These are phyloP conservation scores for Mechanitis messenoides DNA, from an alignment of 2,888 invertebrate genomes.

Conservation along the genomic window DNA sequence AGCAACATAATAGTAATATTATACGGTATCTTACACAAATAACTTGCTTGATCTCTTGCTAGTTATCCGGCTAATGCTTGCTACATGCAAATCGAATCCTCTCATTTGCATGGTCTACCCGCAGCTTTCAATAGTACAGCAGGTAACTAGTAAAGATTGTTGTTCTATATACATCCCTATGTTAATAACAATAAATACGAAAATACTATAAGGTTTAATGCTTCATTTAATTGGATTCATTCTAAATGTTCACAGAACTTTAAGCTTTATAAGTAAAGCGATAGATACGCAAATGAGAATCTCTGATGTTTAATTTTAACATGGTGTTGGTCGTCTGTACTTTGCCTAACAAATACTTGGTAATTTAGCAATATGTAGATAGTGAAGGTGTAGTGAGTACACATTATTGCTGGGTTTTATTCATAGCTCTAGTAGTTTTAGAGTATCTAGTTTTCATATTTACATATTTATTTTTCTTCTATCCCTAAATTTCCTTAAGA, in stretches of 20 bases:
- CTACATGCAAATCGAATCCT: conserved; percentile 33
- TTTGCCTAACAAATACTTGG: conserved; percentile 6
- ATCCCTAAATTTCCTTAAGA: neutral
- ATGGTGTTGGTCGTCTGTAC: conserved; percentile 1
- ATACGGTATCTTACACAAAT: conserved; percentile 16
- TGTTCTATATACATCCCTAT: neutral
- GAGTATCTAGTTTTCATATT: neutral
- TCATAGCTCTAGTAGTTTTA: neutral
- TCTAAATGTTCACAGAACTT: neutral
- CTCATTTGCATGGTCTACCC: conserved; percentile 27
- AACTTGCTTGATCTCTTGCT: conserved; percentile 25
- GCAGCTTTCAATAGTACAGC: conserved; percentile 8
- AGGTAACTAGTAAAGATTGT: neutral
- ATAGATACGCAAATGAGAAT: conserved; percentile 3
- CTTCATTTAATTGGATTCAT: neutral
- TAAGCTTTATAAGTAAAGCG: neutral
- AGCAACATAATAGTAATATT: conserved; percentile 4
- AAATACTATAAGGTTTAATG: neutral
- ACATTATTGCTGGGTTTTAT: neutral
- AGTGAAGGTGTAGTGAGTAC: neutral
- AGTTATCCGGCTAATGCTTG: conserved; percentile 26
- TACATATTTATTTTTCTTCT: neutral
- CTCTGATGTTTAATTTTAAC: neutral
- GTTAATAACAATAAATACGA: neutral
- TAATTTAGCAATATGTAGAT: conserved; percentile 6